Conservation (phyloP, 2,113 vertebrate genomes). For the Caretta caretta region DNA sequence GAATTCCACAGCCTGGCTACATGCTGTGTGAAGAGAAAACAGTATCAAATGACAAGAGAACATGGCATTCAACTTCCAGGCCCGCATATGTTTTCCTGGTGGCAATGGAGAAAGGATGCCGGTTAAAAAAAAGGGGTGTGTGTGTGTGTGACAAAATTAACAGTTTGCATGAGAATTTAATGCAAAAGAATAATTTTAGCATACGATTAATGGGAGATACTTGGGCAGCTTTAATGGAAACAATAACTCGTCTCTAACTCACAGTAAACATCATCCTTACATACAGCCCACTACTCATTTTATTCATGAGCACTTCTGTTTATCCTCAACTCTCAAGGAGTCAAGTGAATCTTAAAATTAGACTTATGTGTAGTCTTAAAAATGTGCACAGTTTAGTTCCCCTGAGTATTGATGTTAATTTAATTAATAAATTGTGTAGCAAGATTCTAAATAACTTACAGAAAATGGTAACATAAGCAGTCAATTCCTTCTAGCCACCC, state of each 20-base stretch:
- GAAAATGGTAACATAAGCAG: neutral
- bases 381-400: neutral
- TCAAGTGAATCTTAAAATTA: neutral
- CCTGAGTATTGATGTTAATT: neutral
- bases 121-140: neutral
- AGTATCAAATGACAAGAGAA: neutral
- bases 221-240: neutral
- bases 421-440: neutral
- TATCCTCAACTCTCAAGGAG: neutral
- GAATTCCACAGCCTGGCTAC: neutral
- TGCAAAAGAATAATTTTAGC: neutral
- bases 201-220: neutral
- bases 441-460: neutral
- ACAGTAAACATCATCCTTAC: neutral
- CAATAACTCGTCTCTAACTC: neutral
- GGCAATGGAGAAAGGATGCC: neutral
- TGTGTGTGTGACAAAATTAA: neutral
- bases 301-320: neutral
- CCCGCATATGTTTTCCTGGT: neutral
- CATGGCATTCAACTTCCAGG: neutral
- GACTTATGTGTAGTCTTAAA: neutral
- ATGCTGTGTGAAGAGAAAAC: neutral
- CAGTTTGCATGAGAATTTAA: fast-evolving
- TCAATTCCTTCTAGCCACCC: neutral
- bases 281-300: neutral